Conservation (phyloP, 2,888 invertebrate genomes). For the Clostera curtula region DNA sequence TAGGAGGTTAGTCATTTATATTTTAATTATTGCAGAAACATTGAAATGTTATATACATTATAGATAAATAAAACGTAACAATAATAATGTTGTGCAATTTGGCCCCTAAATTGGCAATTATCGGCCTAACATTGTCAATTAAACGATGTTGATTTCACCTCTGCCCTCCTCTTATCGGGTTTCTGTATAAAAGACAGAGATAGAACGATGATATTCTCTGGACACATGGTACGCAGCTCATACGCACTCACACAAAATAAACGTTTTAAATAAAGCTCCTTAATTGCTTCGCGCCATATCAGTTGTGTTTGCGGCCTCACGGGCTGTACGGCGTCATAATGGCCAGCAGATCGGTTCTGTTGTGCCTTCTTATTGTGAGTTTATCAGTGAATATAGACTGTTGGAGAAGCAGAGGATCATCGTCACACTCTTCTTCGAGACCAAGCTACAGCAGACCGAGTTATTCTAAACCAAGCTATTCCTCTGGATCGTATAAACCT, state of each 20-base stretch:
- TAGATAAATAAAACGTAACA: too few relatives aligned
- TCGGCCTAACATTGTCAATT: background rate
- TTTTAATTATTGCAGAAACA: too few relatives aligned
- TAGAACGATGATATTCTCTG: slow-evolving; percentile 22
- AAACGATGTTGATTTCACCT: slow-evolving; percentile 27
- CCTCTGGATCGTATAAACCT: too few relatives aligned
- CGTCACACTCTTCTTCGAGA: slow-evolving; percentile 12
- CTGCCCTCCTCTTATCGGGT: slow-evolving; percentile 24
- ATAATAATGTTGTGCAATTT: too few relatives aligned
- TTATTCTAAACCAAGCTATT: slow-evolving; percentile 8
- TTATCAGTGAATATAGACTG: slow-evolving; percentile 34
- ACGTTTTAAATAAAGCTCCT: slow-evolving; percentile 28
- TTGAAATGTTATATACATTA: too few relatives aligned
- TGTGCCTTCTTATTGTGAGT: slow-evolving; percentile 43
- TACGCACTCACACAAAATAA: slow-evolving; percentile 10
- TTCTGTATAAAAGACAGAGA: slow-evolving; percentile 14
- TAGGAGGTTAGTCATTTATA: too few relatives aligned
- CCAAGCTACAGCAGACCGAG: slow-evolving; percentile 12
- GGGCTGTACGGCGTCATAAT: slow-evolving; percentile 29
- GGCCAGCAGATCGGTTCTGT: slow-evolving; percentile 46
- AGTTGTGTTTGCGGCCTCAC: slow-evolving; percentile 24
- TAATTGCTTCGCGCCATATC: slow-evolving; percentile 16
- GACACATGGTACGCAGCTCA: slow-evolving; percentile 25
- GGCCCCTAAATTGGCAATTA: background rate
- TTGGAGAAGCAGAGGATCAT: slow-evolving; percentile 17